Conservation (phyloP, 1,140 invertebrate genomes). For the Sycophila sp. region DNA sequence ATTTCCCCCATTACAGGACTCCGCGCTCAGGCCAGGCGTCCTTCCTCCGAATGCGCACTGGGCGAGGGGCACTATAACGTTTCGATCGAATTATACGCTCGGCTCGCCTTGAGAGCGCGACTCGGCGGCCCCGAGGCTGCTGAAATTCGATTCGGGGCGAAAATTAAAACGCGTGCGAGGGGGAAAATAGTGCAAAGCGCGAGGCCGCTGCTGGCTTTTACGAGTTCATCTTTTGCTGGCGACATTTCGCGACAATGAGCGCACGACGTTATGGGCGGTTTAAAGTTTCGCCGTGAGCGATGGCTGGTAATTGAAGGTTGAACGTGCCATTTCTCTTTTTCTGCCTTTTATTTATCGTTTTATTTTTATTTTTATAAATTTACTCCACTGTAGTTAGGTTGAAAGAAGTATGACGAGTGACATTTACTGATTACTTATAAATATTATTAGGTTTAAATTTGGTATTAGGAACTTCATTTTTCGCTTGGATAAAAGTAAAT, state of each 20-base stretch:
- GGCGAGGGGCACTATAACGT: no score
- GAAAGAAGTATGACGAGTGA: no score
- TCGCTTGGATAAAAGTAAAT: no score
- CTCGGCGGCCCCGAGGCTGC: background rate
- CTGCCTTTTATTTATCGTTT: no score
- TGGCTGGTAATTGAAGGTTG: no score
- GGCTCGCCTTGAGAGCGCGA: conserved; percentile 12
- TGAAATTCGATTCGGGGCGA: conserved; percentile 28
- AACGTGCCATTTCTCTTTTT: no score
- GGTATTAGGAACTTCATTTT: no score
- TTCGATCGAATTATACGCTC: conserved; percentile 25
- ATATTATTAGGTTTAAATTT: no score
- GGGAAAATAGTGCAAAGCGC: background rate
- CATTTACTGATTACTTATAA: no score
- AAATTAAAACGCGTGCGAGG: conserved; percentile 4
- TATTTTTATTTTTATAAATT: no score
- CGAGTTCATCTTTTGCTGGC: background rate
- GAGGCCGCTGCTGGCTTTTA: background rate
- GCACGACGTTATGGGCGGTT: background rate
- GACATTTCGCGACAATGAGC: background rate
- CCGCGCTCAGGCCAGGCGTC: background rate
- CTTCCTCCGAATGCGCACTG: no score
- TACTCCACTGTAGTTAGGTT: no score
- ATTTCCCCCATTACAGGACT: conserved; percentile 52
- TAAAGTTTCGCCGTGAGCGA: background rate